These are phyloP conservation scores for Zhuqinia jingwanae DNA, from an alignment of 2,888 invertebrate species.

Conservation along the genomic window DNA sequence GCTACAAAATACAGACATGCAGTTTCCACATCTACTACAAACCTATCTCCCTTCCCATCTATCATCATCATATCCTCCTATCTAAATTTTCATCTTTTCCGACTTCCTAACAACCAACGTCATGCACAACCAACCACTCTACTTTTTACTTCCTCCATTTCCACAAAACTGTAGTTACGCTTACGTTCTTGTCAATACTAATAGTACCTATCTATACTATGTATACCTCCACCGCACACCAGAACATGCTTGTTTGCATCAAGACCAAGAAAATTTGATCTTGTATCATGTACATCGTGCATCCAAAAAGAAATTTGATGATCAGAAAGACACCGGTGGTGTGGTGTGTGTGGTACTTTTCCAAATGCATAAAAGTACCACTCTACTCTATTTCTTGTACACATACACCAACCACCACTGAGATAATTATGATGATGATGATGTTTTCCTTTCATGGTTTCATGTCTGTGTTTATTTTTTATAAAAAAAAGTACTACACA, in stretches of 20 bases:
- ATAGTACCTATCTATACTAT: no score
- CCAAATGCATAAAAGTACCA: constrained; percentile 6
- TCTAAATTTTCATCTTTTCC: constrained; percentile 41
- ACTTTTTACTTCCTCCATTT: constrained; percentile 6
- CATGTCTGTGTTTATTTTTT: neutral
- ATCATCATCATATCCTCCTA: constrained; percentile 32
- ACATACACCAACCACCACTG: constrained; percentile 23
- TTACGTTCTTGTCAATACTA: neutral
- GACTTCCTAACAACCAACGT: no score
- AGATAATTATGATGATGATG: constrained; percentile 53
- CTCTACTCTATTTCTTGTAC: neutral
- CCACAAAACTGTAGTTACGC: neutral
- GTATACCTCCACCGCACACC: neutral
- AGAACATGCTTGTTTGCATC: neutral
- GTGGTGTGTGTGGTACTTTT: neutral
- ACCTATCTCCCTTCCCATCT: constrained; percentile 33
- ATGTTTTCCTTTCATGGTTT: constrained; percentile 3
- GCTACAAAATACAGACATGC: constrained; percentile 5
- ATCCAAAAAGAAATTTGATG: constrained; percentile 15
- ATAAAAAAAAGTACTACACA: constrained; percentile 6
- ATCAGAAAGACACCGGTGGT: neutral
- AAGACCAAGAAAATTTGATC: constrained; percentile 12
- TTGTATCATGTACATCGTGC: neutral
- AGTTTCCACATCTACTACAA: neutral
- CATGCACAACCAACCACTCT: constrained; percentile 1